These are phyloP conservation scores for Muscicapa comitata DNA, from an alignment of 2,797 vertebrate species.

Conservation along the genomic window DNA sequence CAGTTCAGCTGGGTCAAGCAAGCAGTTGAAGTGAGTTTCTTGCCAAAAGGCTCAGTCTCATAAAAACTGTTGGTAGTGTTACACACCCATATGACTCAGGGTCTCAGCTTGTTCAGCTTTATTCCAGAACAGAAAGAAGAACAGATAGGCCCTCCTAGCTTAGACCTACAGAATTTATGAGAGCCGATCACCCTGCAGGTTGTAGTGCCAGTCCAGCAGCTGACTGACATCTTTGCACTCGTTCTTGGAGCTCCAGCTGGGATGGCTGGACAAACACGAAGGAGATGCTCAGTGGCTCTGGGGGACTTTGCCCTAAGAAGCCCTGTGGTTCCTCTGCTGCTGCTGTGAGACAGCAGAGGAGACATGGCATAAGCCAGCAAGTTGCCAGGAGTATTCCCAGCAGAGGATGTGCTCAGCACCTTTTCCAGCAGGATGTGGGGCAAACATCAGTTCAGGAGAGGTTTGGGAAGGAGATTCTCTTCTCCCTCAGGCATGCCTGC, in stretches of 20 bases:
- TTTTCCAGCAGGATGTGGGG: not conserved
- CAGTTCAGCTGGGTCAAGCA: not conserved
- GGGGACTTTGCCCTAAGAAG: not conserved
- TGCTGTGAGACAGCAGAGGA: not conserved
- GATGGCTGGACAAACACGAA: not conserved
- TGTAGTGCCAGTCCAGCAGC: not conserved
- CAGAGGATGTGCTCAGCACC: not conserved
- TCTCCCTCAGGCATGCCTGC: rapidly evolving
- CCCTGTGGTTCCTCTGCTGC: not conserved
- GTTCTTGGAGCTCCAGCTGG: not conserved
- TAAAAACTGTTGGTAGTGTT: not conserved
- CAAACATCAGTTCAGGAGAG: not conserved
- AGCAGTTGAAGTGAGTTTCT: not conserved
- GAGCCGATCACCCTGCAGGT: not conserved
- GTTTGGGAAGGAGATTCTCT: not conserved
- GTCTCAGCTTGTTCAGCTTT: not conserved
- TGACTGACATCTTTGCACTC: not conserved
- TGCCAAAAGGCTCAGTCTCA: not conserved
- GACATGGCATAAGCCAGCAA: not conserved
- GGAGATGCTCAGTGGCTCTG: not conserved
- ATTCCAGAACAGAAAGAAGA: not conserved
- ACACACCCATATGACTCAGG: slow-evolving; percentile 43
- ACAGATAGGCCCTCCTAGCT: not conserved
- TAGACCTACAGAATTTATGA: not conserved
- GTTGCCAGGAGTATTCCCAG: not conserved